Evolutionary conservation across 2,113 vertebrate species (phyloP).

Genomic region (Ploceus nigricollis): DNA sequence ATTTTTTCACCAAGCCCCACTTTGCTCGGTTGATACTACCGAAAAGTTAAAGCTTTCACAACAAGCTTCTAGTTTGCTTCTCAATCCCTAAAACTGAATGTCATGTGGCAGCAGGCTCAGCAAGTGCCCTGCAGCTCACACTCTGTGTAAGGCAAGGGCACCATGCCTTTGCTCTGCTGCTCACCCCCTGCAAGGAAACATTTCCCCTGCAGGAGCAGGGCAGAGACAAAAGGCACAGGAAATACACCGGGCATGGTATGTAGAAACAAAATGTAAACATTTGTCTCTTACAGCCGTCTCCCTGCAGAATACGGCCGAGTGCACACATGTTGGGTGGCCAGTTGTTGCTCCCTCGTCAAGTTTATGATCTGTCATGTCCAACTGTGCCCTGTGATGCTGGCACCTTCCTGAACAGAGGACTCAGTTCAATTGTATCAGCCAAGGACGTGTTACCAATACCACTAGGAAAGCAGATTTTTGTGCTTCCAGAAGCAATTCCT

Average conservation of each 20-base stretch:
- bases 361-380: not conserved
- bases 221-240: not conserved
- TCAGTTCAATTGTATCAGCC: not conserved
- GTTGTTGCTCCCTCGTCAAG: not conserved
- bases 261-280: not conserved
- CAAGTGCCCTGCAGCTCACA: not conserved
- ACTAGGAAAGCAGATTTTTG: not conserved
- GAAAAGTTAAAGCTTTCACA: not conserved
- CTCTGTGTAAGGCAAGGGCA: not conserved
- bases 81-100: not conserved
- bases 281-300: not conserved
- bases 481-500: not conserved
- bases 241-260: not conserved
- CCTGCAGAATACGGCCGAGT: not conserved
- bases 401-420: not conserved
- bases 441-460: not conserved
- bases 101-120: not conserved
- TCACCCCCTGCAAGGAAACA: not conserved
- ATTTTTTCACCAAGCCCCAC: not conserved
- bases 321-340: rapidly evolving
- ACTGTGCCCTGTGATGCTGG: not conserved
- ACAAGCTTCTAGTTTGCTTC: not conserved
- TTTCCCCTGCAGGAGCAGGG: not conserved
- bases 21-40: not conserved
- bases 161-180: not conserved